Evolutionary conservation across 2,113 vertebrate species (phyloP), one percentile per base, ranked within the genome.

Genomic region (Cervus canadensis): DNA sequence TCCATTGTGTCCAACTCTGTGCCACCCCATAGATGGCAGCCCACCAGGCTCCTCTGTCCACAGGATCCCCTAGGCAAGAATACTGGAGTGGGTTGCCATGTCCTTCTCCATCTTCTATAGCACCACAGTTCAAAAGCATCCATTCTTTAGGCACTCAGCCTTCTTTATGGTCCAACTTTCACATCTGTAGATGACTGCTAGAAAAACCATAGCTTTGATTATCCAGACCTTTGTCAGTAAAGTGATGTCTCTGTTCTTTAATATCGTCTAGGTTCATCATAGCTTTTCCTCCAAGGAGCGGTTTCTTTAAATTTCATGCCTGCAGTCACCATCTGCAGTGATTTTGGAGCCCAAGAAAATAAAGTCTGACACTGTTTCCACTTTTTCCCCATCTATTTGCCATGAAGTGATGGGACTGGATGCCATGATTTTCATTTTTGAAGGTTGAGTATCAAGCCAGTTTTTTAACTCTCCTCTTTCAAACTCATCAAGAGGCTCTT

Each of bases 1-100:
- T 67, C 33, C 5, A 8, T 36, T 8, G 5, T 67, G 17, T 67
- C 17, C 17, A 2, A 67, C 16, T 21, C 33, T 67, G 64, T 67
- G 33, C 0, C 8, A 67, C 33, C 33, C 33, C 33, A 67, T 36
- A 36, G 64, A 67, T 0, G 8, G n/a, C 64, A 67, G 33, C 16
- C 8, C 64, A 67, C 8, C 33, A 67, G 64, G 33, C 64, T 36
- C 17, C 17, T 4, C 33, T 19, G 8, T 67, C 16, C 16, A 17
- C n/a, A n/a, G 33, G 64, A 36, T 10, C 36, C 64, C 36, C 64
- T 17, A 67, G 64, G 17, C 2, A 67, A n/a, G 33, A 36, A 67
- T 0, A 67, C 17, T 67, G 33, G 17, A n/a, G 64, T 36, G 64
- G 16, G 8, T 10, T 67, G 33, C 16, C 17, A 21, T 36, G 19